A percentile compares a stretch with the other conserved stretches of the same genome.
Evolutionary conservation across 2,888 invertebrate species (phyloP).

Genomic region (Phengaris arion): DNA sequence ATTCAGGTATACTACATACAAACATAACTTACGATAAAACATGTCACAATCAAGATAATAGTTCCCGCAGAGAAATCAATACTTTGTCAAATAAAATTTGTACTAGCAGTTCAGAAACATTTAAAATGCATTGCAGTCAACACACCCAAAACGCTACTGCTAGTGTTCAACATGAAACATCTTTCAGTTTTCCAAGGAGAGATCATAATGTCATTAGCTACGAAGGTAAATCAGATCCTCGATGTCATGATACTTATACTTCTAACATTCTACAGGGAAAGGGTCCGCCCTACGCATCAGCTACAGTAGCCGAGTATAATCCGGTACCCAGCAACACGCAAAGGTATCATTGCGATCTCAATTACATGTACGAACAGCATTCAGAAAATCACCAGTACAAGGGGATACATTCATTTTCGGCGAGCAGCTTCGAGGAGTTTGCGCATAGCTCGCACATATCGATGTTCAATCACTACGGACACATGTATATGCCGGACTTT

Average conservation of each 20-base stretch:
- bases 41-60: slow-evolving; percentile 52
- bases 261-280: slow-evolving; percentile 69
- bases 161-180: slow-evolving; percentile 47
- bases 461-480: slow-evolving; percentile 75
- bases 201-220: slow-evolving; percentile 61
- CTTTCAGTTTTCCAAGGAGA: slow-evolving; percentile 61
- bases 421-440: slow-evolving; percentile 76
- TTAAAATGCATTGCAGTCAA: slow-evolving; percentile 84
- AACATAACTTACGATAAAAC: slow-evolving; percentile 63
- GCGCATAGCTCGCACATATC: slow-evolving; percentile 75
- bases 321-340: slow-evolving; percentile 61
- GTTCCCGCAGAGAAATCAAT: slow-evolving; percentile 47
- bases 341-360: slow-evolving; percentile 71
- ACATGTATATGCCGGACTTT: slow-evolving; percentile 71
- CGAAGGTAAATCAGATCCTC: slow-evolving; percentile 66
- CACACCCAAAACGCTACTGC: slow-evolving; percentile 48
- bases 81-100: slow-evolving; percentile 82
- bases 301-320: slow-evolving; percentile 58
- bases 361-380: slow-evolving; percentile 66
- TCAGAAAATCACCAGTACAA: slow-evolving; percentile 60
- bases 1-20: slow-evolving; percentile 56
- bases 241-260: slow-evolving; percentile 67
- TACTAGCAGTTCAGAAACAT: slow-evolving; percentile 81
- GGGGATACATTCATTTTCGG: slow-evolving; percentile 70
- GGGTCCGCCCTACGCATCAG: slow-evolving; percentile 59